Evolutionary conservation across 1,140 invertebrate species (phyloP).

Genomic region (Sesamia nonagrioides): DNA sequence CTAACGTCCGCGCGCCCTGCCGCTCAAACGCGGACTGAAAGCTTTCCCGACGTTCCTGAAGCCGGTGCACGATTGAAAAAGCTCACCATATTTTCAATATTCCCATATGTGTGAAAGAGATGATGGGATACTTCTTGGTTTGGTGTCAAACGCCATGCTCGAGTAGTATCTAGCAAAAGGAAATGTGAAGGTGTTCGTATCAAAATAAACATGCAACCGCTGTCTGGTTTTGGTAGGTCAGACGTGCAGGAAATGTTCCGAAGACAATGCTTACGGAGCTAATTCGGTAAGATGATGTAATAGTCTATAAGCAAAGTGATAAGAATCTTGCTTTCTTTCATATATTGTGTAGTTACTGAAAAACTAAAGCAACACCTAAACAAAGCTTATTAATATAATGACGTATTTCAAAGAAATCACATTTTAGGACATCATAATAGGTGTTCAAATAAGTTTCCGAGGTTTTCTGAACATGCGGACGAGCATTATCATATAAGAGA

Average conservation of each 20-base stretch:
- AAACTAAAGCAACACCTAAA: too few relatives aligned
- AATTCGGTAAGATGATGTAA: slow-evolving; percentile 22
- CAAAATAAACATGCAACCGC: slow-evolving; percentile 80
- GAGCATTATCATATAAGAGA: too few relatives aligned
- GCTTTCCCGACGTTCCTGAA: slow-evolving; percentile 74
- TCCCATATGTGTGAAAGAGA: slow-evolving; percentile 64
- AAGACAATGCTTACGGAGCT: slow-evolving; percentile 26
- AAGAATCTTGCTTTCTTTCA: background rate
- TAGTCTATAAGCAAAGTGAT: background rate
- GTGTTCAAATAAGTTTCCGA: too few relatives aligned
- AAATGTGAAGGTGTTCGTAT: slow-evolving; percentile 76
- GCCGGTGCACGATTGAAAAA: slow-evolving; percentile 69
- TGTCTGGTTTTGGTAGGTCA: slow-evolving; percentile 66
- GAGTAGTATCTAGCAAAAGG: slow-evolving; percentile 66
- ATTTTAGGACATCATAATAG: too few relatives aligned
- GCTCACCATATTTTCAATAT: slow-evolving; percentile 58
- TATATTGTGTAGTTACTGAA: too few relatives aligned
- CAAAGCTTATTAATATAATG: too few relatives aligned
- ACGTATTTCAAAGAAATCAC: too few relatives aligned
- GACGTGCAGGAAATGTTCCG: slow-evolving; percentile 52
- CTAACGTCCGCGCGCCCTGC: slow-evolving; percentile 70
- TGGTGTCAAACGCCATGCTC: slow-evolving; percentile 58
- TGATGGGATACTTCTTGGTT: slow-evolving; percentile 44
- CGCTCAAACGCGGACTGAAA: slow-evolving; percentile 80
- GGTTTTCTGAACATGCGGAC: too few relatives aligned